phyloP scores from a whole-genome alignment of 1,140 invertebrate genomes.

The Asbolus verrucosus region DNA sequence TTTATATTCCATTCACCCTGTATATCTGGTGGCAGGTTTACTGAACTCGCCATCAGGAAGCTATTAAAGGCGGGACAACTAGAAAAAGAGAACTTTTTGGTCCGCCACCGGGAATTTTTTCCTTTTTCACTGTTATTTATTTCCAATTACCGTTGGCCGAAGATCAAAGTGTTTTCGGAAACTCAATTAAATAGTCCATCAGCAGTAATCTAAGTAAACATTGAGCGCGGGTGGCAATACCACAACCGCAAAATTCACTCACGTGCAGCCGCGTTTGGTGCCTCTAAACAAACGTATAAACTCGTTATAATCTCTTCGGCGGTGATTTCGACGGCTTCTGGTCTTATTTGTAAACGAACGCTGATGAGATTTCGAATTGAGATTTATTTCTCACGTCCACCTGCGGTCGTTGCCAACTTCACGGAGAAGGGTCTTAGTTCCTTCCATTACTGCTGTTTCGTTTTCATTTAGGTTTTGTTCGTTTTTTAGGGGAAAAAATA shows the following conservation, averaged over 20 bases:
- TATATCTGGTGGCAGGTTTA: too few relatives aligned
- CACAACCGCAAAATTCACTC: constrained; percentile 44
- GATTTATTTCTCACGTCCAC: constrained; percentile 31
- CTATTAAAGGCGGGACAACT: too few relatives aligned
- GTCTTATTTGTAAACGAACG: constrained; percentile 35
- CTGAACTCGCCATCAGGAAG: too few relatives aligned
- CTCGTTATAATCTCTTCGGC: constrained; percentile 43
- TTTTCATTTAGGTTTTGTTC: background rate
- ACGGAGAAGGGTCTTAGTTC: constrained; percentile 1
- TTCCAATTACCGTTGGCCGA: constrained; percentile 23
- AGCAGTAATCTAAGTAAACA: constrained; percentile 22
- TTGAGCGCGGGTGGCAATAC: constrained; percentile 30
- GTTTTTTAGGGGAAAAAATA: background rate
- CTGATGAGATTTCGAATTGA: constrained; percentile 39
- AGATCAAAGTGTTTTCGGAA: constrained; percentile 37
- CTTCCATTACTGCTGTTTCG: background rate
- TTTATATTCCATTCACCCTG: too few relatives aligned
- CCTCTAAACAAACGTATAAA: constrained; percentile 51
- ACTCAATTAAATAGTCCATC: constrained; percentile 34
- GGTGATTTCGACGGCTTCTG: constrained; percentile 36
- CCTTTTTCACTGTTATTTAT: constrained; percentile 36
- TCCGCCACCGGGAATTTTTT: background rate
- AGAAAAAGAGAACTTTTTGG: background rate
- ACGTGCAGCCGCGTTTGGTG: constrained; percentile 39
- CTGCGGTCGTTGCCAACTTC: constrained; percentile 29